Percentiles rank a stretch among this genome's conserved stretches.
These are phyloP conservation scores for Cenopis cana DNA, from an alignment of 2,888 invertebrate species.

Conservation along the genomic window DNA sequence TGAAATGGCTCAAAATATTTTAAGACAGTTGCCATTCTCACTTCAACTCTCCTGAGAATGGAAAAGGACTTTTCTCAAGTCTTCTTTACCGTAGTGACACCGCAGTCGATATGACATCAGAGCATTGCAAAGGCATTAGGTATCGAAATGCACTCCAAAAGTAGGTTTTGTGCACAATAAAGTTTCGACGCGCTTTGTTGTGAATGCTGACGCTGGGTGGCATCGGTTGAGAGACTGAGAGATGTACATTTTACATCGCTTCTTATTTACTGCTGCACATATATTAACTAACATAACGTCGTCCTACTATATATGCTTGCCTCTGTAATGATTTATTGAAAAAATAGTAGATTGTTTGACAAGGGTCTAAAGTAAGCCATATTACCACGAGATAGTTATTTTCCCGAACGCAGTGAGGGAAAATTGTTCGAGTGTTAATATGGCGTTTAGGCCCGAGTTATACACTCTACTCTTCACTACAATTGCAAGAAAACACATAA, in stretches of 20 bases:
- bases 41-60: not conserved
- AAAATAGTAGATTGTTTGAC: too few species aligned
- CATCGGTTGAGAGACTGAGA: slow-evolving; percentile 1
- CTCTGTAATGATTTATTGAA: not conserved
- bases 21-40: not conserved
- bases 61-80: not conserved
- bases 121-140: slow-evolving; percentile 9
- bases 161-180: not conserved
- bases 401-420: too few species aligned
- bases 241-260: not conserved
- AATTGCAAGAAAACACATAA: too few species aligned
- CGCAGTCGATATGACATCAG: not conserved
- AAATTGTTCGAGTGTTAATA: too few species aligned
- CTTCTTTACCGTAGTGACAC: not conserved
- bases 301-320: too few species aligned
- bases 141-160: slow-evolving; percentile 17
- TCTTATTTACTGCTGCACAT: not conserved
- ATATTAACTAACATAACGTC: too few species aligned
- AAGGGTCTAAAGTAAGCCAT: too few species aligned
- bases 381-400: too few species aligned
- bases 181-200: slow-evolving; percentile 16
- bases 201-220: not conserved
- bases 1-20: slow-evolving; percentile 9
- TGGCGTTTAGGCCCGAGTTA: too few species aligned
- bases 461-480: too few species aligned